Percentiles rank a stretch among this genome's conserved stretches.
These are phyloP conservation scores for Pegoplata infirma DNA, from an alignment of 2,888 invertebrate genomes.

Conservation along the genomic window DNA sequence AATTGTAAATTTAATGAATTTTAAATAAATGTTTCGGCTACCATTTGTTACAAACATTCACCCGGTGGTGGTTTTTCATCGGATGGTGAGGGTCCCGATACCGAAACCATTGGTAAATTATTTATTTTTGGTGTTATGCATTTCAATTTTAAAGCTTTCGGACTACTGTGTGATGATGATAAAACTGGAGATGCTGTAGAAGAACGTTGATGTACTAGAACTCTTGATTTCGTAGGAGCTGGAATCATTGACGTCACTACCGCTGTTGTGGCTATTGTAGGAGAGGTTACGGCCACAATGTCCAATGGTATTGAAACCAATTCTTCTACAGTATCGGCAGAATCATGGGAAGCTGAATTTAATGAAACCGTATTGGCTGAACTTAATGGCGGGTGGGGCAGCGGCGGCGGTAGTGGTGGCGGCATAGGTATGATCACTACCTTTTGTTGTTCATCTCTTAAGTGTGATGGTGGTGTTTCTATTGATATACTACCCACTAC, in stretches of 20 bases:
- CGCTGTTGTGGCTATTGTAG: constrained; percentile 1
- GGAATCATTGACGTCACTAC: constrained; percentile 42
- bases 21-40: constrained; percentile 79
- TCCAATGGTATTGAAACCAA: constrained; percentile 69
- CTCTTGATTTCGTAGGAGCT: constrained; percentile 64
- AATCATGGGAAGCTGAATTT: constrained; percentile 68
- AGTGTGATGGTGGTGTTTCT: constrained; percentile 75
- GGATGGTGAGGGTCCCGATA: constrained; percentile 87
- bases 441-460: constrained; percentile 70
- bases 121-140: constrained; percentile 71
- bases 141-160: constrained; percentile 70
- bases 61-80: constrained; percentile 80
- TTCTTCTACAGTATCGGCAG: constrained; percentile 73
- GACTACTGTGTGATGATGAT: constrained; percentile 72
- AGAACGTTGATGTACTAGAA: constrained; percentile 74
- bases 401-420: constrained; percentile 59
- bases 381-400: constrained; percentile 64
- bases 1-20: constrained; percentile 41
- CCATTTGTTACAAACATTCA: constrained; percentile 78
- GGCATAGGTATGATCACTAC: constrained; percentile 60
- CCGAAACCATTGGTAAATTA: constrained; percentile 85
- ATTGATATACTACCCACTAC: constrained; percentile 77
- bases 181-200: constrained; percentile 69
- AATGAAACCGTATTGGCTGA: constrained; percentile 66
- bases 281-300: not conserved